These are phyloP conservation scores for Ectemnius lituratus DNA, from an alignment of 2,888 invertebrate genomes.

Conservation along the genomic window DNA sequence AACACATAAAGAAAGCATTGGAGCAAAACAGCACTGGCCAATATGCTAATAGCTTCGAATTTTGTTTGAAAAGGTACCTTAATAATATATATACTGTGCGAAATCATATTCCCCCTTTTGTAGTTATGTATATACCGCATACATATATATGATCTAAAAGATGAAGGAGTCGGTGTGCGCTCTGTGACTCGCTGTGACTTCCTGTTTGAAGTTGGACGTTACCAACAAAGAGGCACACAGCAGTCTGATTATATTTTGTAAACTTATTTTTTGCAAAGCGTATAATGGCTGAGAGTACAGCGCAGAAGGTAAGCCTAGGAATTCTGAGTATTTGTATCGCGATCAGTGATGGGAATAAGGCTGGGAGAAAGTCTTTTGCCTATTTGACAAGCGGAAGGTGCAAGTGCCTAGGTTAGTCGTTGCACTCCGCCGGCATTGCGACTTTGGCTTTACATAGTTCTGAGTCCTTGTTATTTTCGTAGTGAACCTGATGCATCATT, in stretches of 20 bases:
- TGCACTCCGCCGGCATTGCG: conserved; percentile 52
- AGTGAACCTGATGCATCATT: too few species aligned
- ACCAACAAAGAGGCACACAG: conserved; percentile 56
- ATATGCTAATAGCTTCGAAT: too few species aligned
- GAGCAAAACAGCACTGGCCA: too few species aligned
- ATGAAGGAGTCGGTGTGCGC: too few species aligned
- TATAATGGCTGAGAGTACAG: conserved; percentile 69
- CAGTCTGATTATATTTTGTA: conserved; percentile 67
- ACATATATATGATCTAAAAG: too few species aligned
- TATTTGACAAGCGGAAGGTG: not conserved
- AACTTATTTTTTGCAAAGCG: conserved; percentile 61
- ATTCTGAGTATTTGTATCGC: conserved; percentile 8
- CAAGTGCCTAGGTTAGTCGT: not conserved
- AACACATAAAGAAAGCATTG: too few species aligned
- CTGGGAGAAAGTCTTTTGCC: not conserved
- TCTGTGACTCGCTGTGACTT: conserved; percentile 49
- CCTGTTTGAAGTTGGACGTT: conserved; percentile 73
- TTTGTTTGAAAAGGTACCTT: too few species aligned
- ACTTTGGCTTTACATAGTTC: conserved; percentile 15
- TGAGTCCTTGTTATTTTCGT: not conserved
- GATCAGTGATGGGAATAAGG: not conserved
- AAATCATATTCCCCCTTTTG: too few species aligned
- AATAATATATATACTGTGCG: too few species aligned
- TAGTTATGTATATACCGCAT: too few species aligned
- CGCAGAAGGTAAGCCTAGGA: conserved; percentile 63